Conservation (phyloP, 2,888 invertebrate species). For the Priocnemis perturbator region DNA sequence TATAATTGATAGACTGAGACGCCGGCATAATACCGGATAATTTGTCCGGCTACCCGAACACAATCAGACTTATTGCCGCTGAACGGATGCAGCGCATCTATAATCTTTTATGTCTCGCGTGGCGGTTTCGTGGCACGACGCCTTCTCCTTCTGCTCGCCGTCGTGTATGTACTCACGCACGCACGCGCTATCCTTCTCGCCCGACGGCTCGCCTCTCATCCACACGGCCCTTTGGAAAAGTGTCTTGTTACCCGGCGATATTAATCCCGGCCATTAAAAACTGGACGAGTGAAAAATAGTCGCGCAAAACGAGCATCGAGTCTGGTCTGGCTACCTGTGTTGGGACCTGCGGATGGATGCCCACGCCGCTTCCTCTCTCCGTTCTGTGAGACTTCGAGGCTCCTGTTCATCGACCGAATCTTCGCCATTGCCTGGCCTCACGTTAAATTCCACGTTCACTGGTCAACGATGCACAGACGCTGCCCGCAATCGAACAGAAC, state of each 20-base stretch:
- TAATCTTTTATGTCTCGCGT: conserved; percentile 71
- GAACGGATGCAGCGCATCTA: conserved; percentile 73
- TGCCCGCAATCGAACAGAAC: too few relatives aligned
- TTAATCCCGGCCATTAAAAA: conserved; percentile 75
- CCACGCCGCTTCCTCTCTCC: neutral
- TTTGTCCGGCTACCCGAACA: conserved; percentile 72
- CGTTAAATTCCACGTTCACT: too few relatives aligned
- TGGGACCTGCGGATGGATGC: conserved; percentile 50
- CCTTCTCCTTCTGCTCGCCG: neutral
- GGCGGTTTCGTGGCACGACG: conserved; percentile 32
- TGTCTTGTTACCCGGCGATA: conserved; percentile 74
- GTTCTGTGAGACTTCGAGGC: neutral
- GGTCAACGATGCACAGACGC: too few relatives aligned
- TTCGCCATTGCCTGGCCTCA: neutral
- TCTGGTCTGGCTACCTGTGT: conserved; percentile 67
- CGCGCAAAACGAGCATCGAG: conserved; percentile 60
- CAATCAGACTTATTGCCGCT: conserved; percentile 74
- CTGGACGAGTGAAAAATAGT: conserved; percentile 74
- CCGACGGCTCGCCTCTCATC: conserved; percentile 31
- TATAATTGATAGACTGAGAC: conserved; percentile 73
- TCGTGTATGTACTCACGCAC: conserved; percentile 26
- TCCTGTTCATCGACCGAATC: neutral
- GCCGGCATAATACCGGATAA: conserved; percentile 72
- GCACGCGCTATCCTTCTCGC: conserved; percentile 15
- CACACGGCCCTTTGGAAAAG: conserved; percentile 61